phyloP scores from a whole-genome alignment of 35 echinoderm and acorn worm species.

The Apostichopus californicus region DNA sequence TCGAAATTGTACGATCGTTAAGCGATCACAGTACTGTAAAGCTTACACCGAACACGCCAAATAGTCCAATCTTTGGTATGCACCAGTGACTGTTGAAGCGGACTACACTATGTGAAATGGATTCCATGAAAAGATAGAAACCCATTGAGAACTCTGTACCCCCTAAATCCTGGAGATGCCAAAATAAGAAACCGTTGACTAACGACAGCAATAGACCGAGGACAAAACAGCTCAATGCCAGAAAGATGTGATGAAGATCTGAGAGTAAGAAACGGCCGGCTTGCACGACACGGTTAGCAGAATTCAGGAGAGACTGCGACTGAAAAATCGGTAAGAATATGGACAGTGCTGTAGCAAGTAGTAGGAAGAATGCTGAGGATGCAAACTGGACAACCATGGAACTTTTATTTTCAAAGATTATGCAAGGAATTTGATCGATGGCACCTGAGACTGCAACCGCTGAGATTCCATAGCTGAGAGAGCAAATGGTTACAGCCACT shows the following conservation, averaged over 20 bases:
- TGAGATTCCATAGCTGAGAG: conserved; percentile 30
- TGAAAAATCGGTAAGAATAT: conserved; percentile 23
- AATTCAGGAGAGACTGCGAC: conserved; percentile 25
- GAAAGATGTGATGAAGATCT: conserved; percentile 30
- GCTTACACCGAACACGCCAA: not conserved
- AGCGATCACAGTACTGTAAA: too few species aligned
- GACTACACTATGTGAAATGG: conserved; percentile 32
- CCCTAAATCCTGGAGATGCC: conserved; percentile 34
- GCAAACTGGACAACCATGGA: conserved; percentile 22
- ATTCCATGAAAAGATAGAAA: conserved; percentile 1
- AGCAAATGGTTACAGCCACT: not conserved
- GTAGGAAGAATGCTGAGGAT: not conserved
- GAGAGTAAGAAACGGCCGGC: not conserved
- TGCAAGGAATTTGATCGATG: conserved; percentile 21
- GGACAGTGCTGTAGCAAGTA: not conserved
- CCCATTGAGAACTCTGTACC: conserved; percentile 44
- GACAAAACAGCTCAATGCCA: not conserved
- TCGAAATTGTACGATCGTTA: too few species aligned
- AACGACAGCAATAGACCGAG: not conserved
- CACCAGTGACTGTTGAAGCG: not conserved
- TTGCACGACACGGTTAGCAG: not conserved
- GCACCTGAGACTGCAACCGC: not conserved
- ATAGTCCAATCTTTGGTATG: not conserved
- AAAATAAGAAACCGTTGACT: conserved; percentile 33
- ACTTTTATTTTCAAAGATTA: conserved; percentile 11